Evolutionary conservation across 2,888 invertebrate genomes (phyloP), one percentile per base, ranked within the genome.

Genomic region (Xestia ashworthii): DNA sequence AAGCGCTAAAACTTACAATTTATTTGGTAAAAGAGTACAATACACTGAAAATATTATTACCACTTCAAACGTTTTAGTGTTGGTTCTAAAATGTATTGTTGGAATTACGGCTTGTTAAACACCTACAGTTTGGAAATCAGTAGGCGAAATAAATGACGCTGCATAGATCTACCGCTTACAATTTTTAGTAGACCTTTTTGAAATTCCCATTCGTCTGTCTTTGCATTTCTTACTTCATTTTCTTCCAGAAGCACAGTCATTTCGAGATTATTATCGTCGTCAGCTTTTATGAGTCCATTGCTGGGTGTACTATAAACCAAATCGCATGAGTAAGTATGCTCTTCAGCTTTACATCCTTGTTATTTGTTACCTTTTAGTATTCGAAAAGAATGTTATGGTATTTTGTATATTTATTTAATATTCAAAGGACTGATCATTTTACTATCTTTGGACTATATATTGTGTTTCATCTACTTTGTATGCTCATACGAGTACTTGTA

Each of bases 1-100:
- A 78, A 80, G 67, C 74, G 53, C 74, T 80, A 71, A 72, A 76
- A 87, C 69, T 75, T 77, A 75, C 60, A 73, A 75, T 83, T 68
- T 78, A 69, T 66, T 70, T 67, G 5, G 11, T 60, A 66, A 66
- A 78, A 60, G 19, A 16, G 3, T 71, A 75, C 22, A 53, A 70
- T 53, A 19, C 58, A 64, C n/a, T 60, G 16, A 50, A 70, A 71
- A 71, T 71, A 69, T 62, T 50, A 69, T 66, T 78, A 67, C 44
- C 32, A 14, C 48, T 50, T 60, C 4, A 38, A 60, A 67, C n/a
- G 6, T 53, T 64, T 73, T 19, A 50, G 58, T 41, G 46, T 62
- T 32, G 16, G 19, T 38, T 46, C 19, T 32, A 16, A 65, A 76
- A 25, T 48, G n/a, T n/a, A 58, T 50, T 81, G n/a, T 50, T 80